Percentiles rank a stretch among this genome's conserved stretches.
Conservation (phyloP, 2,113 vertebrate genomes). For the Sula dactylatra region DNA sequence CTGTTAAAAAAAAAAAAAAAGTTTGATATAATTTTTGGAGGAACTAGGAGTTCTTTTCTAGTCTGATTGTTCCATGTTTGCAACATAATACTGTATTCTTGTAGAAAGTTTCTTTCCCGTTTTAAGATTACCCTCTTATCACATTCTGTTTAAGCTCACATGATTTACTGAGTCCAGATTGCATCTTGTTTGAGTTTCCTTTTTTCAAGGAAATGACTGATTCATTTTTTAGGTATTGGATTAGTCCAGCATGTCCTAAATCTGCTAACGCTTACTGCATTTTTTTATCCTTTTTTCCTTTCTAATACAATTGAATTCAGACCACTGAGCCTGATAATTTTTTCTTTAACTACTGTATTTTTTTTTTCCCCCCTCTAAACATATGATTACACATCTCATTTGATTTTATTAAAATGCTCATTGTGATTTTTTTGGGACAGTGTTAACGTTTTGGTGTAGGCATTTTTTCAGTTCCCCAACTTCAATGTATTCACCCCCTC, state of each 20-base stretch:
- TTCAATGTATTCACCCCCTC: background rate
- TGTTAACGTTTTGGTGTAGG: background rate
- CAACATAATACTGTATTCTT: background rate
- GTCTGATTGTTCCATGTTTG: background rate
- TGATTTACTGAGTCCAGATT: background rate
- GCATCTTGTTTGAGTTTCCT: background rate
- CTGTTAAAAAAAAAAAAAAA: background rate
- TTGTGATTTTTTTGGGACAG: background rate
- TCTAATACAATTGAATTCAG: background rate
- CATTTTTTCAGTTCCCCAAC: background rate
- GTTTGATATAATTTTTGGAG: fast-evolving
- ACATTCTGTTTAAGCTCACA: background rate
- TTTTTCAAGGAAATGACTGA: background rate
- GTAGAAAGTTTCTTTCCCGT: background rate
- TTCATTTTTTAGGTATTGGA: background rate
- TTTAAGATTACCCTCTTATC: background rate
- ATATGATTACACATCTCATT: background rate
- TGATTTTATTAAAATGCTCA: background rate
- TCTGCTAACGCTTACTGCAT: background rate
- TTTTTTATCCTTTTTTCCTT: background rate
- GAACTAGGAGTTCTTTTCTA: background rate
- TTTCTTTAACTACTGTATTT: background rate
- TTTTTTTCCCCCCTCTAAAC: background rate
- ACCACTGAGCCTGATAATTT: background rate
- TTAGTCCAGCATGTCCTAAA: background rate